Conservation (phyloP, 2,888 invertebrate species). For the Muscina levida region DNA sequence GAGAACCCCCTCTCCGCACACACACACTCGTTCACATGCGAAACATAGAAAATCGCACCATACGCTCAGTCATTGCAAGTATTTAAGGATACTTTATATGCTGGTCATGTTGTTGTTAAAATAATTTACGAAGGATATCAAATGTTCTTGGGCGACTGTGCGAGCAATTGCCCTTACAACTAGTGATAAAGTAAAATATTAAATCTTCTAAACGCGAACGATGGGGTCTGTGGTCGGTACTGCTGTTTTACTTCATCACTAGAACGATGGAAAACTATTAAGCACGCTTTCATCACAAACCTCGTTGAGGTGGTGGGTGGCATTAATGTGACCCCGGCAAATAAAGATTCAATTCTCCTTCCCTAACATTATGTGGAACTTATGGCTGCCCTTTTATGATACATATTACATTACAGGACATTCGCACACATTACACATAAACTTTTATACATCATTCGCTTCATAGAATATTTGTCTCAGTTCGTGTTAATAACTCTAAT, state of each 20-base stretch:
- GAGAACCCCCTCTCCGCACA: background rate
- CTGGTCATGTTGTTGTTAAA: slow-evolving; percentile 39
- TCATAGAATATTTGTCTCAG: background rate
- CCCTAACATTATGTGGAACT: no score
- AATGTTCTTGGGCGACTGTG: background rate
- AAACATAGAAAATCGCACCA: slow-evolving; percentile 1
- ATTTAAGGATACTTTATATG: slow-evolving; percentile 62
- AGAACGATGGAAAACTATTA: background rate
- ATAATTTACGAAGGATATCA: slow-evolving; percentile 23
- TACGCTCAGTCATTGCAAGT: slow-evolving; percentile 12
- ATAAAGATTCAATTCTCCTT: slow-evolving; percentile 8
- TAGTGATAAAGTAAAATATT: slow-evolving; percentile 10
- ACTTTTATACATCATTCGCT: slow-evolving; percentile 23
- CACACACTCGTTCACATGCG: background rate
- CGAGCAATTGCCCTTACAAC: background rate
- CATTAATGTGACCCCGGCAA: background rate
- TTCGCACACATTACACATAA: slow-evolving; percentile 25
- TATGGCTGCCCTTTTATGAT: slow-evolving; percentile 18
- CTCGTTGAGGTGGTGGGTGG: slow-evolving; percentile 26
- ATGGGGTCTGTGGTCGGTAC: background rate
- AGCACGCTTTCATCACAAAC: background rate
- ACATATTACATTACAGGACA: slow-evolving; percentile 22
- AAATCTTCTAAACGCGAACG: slow-evolving; percentile 21
- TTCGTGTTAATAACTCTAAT: slow-evolving; percentile 59
- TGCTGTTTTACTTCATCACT: background rate